phyloP scores from a whole-genome alignment of 2,113 vertebrate genomes.

The Kryptolebias marmoratus region DNA sequence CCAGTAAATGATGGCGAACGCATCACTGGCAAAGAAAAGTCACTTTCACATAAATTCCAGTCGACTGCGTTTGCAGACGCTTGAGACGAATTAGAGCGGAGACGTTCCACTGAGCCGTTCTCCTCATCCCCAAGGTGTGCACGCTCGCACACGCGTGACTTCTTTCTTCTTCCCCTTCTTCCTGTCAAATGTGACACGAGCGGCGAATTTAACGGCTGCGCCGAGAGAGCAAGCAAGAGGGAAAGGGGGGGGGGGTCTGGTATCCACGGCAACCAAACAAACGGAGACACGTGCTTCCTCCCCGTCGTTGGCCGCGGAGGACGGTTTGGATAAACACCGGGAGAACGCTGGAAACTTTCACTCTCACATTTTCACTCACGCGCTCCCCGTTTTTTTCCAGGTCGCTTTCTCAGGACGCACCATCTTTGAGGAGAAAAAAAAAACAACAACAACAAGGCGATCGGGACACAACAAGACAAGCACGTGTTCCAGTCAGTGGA shows the following conservation, averaged over 20 bases:
- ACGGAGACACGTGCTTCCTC: conserved; percentile 78
- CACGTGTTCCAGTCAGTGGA: conserved; percentile 62
- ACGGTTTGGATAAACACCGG: conserved; percentile 66
- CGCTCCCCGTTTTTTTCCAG: conserved; percentile 61
- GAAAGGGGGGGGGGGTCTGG: conserved; percentile 26
- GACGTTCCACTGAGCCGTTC: conserved; percentile 26
- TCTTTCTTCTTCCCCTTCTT: conserved; percentile 22
- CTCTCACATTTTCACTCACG: conserved; percentile 62
- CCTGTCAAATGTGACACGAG: conserved; percentile 58
- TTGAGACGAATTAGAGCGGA: conserved; percentile 21
- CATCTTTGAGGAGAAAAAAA: conserved; percentile 64
- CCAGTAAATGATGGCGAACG: conserved; percentile 41
- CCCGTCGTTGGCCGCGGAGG: conserved; percentile 57
- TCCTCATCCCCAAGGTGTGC: conserved; percentile 30
- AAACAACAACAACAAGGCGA: conserved; percentile 22
- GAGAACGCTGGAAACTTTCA: conserved; percentile 72
- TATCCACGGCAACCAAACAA: conserved; percentile 80
- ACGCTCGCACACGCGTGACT: conserved; percentile 20
- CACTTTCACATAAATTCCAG: conserved; percentile 40
- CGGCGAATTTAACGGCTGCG: conserved; percentile 55
- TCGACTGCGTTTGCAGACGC: conserved; percentile 14
- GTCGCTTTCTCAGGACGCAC: conserved; percentile 55
- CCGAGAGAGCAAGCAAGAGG: conserved; percentile 18
- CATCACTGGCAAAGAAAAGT: conserved; percentile 39
- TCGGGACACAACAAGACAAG: conserved; percentile 60